A percentile compares a stretch with the other conserved stretches of the same genome.
Evolutionary conservation across 92 coral and sea anemone species (phyloP).

Genomic region (Siderastrea siderea): DNA sequence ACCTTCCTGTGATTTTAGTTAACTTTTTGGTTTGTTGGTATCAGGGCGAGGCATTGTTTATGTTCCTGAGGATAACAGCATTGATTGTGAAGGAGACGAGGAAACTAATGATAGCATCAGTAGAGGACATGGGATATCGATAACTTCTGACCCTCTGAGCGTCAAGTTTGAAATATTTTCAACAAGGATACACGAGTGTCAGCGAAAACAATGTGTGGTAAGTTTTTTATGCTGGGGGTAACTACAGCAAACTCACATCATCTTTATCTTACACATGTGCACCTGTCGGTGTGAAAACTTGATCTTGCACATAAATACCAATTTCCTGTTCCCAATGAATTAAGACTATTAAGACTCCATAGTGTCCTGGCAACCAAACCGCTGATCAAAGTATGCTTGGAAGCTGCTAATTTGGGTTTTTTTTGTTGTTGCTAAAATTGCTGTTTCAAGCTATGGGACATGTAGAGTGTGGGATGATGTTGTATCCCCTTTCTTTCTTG

Average conservation of each 20-base stretch:
- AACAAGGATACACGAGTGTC: constrained; percentile 67
- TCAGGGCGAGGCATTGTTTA: constrained; percentile 40
- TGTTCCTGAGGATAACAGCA: constrained; percentile 78
- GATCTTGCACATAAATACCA: no score
- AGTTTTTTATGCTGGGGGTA: constrained; percentile 7
- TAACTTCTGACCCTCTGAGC: constrained; percentile 46
- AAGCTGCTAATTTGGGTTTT: no score
- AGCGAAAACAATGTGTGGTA: constrained; percentile 80
- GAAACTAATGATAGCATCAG: constrained; percentile 78
- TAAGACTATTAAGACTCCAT: no score
- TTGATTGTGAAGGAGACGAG: constrained; percentile 67
- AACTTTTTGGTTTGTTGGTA: background rate
- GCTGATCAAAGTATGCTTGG: no score
- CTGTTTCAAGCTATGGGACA: no score
- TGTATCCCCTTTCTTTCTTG: no score
- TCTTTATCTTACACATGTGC: no score
- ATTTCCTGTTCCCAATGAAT: no score
- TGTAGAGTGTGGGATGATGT: no score
- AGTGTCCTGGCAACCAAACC: no score
- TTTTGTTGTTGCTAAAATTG: no score
- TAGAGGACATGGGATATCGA: constrained; percentile 73
- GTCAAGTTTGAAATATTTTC: constrained; percentile 82
- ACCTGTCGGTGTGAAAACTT: no score
- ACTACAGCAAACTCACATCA: background rate
- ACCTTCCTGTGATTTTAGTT: background rate